Percentiles rank a stretch among this genome's conserved stretches.
Evolutionary conservation across 2,113 vertebrate genomes (phyloP).

Genomic region (Ivindomyrus marchei): DNA sequence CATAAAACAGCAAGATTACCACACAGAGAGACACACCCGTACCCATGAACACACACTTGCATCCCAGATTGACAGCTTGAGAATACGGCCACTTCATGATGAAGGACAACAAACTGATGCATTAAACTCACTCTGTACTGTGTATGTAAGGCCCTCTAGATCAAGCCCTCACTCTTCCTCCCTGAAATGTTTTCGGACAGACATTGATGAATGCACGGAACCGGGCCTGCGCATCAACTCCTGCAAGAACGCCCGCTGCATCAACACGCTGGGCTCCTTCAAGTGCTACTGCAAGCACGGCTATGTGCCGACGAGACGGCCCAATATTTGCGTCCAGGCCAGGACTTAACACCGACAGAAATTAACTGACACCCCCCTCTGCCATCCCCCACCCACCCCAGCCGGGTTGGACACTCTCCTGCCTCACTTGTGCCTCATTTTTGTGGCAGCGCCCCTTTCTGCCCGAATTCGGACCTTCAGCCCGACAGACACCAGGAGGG

Average conservation of each 20-base stretch:
- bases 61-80: background rate
- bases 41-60: background rate
- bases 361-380: background rate
- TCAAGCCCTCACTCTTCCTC: background rate
- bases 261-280: conserved; percentile 78
- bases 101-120: background rate
- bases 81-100: background rate
- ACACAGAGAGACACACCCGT: background rate
- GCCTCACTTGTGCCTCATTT: background rate
- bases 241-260: conserved; percentile 79
- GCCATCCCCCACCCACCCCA: background rate
- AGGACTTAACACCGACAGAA: conserved; percentile 50
- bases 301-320: conserved; percentile 62
- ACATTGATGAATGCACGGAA: conserved; percentile 80
- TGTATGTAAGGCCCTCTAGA: background rate
- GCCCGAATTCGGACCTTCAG: background rate
- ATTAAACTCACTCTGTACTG: background rate
- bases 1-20: background rate
- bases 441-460: background rate
- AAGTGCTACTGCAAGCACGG: conserved; percentile 80
- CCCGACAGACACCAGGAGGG: background rate
- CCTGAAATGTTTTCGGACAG: conserved; percentile 41
- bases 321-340: conserved; percentile 66
- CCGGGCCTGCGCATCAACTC: conserved; percentile 60
- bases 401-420: background rate